These are phyloP conservation scores for Eudasyphora cyanicolor DNA, from an alignment of 2,888 invertebrate genomes.

Conservation along the genomic window DNA sequence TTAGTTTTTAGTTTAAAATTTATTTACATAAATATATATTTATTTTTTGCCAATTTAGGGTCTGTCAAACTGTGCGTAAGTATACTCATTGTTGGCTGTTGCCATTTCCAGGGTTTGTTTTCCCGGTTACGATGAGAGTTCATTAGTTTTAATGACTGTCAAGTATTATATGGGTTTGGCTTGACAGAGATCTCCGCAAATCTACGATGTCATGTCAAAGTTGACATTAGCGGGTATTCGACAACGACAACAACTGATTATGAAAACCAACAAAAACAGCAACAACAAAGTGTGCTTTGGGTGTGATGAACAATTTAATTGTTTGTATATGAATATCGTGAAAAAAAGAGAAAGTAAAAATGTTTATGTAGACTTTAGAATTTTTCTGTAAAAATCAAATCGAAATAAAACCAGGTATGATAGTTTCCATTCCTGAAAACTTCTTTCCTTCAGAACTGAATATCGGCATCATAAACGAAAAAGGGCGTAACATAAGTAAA, in stretches of 20 bases:
- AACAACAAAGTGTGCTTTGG: neutral
- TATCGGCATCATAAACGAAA: too few species aligned
- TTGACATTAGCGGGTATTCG: conserved; percentile 8
- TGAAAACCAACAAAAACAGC: neutral
- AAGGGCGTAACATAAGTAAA: too few species aligned
- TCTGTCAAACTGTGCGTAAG: too few species aligned
- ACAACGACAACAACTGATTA: neutral
- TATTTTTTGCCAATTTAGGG: neutral
- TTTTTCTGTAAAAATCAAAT: too few species aligned
- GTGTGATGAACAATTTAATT: neutral
- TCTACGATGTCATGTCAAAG: conserved; percentile 51
- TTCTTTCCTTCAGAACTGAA: too few species aligned
- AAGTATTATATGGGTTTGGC: conserved; percentile 53
- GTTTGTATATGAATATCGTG: too few species aligned
- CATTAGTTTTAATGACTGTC: conserved; percentile 61
- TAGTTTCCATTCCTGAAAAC: too few species aligned
- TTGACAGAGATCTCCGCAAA: conserved; percentile 14
- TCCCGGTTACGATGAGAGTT: conserved; percentile 50
- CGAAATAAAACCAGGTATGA: too few species aligned
- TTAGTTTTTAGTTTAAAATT: conserved; percentile 28
- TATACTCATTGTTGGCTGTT: too few species aligned
- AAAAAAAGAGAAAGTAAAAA: too few species aligned
- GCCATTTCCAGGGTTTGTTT: too few species aligned
- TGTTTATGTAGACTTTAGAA: too few species aligned
- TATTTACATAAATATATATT: conserved; percentile 19